Base-by-base conservation (phyloP, 2,797 vertebrate species). In the Sphenodon punctatus region DNA sequence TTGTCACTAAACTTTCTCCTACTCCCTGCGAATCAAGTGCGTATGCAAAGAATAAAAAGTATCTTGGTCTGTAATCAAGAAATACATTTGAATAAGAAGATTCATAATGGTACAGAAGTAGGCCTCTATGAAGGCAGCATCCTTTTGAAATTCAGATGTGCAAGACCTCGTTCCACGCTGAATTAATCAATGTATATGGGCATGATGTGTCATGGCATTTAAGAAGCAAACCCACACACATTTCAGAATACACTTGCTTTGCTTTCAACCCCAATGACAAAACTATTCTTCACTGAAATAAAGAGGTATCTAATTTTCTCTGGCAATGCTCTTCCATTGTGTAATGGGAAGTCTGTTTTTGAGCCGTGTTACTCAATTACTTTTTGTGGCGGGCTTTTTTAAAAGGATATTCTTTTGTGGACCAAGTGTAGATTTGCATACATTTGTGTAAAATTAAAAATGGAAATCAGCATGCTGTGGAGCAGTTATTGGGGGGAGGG, bases 101-200 rank as follows among this genome's bases (percentile, higher is more conserved):
- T 70, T 41, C 27, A 8, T 64, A 80, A 15, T 4, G 39, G 19
- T 30, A n/a, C 8, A 51, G 49, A 51, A 80, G 51, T 1, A 56
- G 12, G 27, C 20, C 27, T 7, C 4, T 15, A 5, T 51, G 46
- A 71, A 59, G 7, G n/a, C 22, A 82, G n/a, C 1, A 42, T 14
- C 17, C 30, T 59, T 22, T 36, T 82, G 75, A 78, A 76, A 41
- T 9, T 8, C 36, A 72, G 65, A 16, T 8, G 11, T 12, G 15
- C 3, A 0, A 49, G 3, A 12, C 1, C 23, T 43, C 58, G 10
- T 1, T 2, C 6, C 61, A n/a, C 0, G 0, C 3, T 61, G 51
- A 5, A 23, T 82, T 27, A 51, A 19, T 27, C 0, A 0, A 13
- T 6, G 8, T 56, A 27, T 34, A 22, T 5, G 36, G 45, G 13